Evolutionary conservation across 2,888 invertebrate genomes (phyloP).

Genomic region (Trichacis sp.): DNA sequence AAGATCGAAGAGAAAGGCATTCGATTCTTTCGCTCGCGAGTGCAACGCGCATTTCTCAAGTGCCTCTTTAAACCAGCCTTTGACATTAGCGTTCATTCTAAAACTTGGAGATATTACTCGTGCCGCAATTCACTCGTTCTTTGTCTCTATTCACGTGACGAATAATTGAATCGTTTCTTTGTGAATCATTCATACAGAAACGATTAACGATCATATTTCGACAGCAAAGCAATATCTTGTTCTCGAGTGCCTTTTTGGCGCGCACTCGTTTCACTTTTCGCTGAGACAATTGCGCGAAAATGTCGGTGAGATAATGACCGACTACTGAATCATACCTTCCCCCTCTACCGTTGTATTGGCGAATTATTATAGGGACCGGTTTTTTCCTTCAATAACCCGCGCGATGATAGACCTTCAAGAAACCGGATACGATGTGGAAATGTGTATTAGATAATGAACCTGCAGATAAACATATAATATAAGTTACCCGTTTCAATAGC

Average conservation of each 20-base stretch:
- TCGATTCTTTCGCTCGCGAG: slow-evolving; percentile 23
- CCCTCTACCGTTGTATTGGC: slow-evolving; percentile 25
- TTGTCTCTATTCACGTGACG: background rate
- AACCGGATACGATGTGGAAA: slow-evolving; percentile 41
- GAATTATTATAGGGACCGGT: slow-evolving; percentile 22
- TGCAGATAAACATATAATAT: slow-evolving; percentile 25
- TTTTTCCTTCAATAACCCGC: slow-evolving; percentile 33
- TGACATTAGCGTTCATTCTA: background rate
- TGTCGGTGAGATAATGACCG: slow-evolving; percentile 25
- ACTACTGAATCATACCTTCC: slow-evolving; percentile 35
- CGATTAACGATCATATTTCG: too few relatives aligned
- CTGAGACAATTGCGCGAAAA: slow-evolving; percentile 17
- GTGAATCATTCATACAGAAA: background rate
- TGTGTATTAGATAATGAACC: slow-evolving; percentile 33
- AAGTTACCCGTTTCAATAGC: slow-evolving; percentile 14
- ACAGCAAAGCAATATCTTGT: too few relatives aligned
- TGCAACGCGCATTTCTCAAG: slow-evolving; percentile 21
- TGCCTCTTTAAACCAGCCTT: slow-evolving; percentile 8
- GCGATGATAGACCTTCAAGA: slow-evolving; percentile 33
- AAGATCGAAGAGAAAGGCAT: slow-evolving; percentile 33
- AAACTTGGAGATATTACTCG: background rate
- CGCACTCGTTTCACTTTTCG: background rate
- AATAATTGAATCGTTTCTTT: background rate
- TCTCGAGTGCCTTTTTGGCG: background rate
- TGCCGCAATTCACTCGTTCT: background rate